A percentile compares a stretch with the other conserved stretches of the same genome.
Evolutionary conservation across 2,113 vertebrate species (phyloP).

Genomic region (Lepidothrix coronata): DNA sequence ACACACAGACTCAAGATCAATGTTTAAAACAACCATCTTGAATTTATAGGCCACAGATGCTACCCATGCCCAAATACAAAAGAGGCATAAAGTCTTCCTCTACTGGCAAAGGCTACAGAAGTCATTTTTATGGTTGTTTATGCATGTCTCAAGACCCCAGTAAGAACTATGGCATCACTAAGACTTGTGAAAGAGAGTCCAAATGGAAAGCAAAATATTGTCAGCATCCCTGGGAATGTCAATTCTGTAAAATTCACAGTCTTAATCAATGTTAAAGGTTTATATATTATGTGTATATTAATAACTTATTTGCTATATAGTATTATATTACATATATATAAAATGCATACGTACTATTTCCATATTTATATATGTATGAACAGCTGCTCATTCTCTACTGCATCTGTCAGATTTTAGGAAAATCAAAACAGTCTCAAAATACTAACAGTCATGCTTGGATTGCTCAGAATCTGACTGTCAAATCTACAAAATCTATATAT

Average conservation of each 20-base stretch:
- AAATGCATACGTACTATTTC: not conserved
- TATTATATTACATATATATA: not conserved
- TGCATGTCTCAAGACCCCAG: not conserved
- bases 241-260: not conserved
- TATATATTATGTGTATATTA: not conserved
- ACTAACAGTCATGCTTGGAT: not conserved
- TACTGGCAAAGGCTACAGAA: not conserved
- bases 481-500: not conserved
- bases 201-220: not conserved
- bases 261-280: not conserved
- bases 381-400: slow-evolving; percentile 6
- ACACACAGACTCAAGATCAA: not conserved
- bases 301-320: not conserved
- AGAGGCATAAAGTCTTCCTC: not conserved
- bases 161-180: not conserved
- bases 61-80: not conserved
- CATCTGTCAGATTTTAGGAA: not conserved
- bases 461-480: slow-evolving; percentile 3
- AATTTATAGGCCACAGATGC: not conserved
- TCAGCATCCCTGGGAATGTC: not conserved
- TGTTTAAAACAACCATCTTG: not conserved
- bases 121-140: not conserved
- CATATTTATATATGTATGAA: not conserved
- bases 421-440: not conserved
- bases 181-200: not conserved